Percentiles rank a stretch among this genome's conserved stretches.
Evolutionary conservation across 2,797 vertebrate species (phyloP).

Genomic region (Sarcoramphus papa): DNA sequence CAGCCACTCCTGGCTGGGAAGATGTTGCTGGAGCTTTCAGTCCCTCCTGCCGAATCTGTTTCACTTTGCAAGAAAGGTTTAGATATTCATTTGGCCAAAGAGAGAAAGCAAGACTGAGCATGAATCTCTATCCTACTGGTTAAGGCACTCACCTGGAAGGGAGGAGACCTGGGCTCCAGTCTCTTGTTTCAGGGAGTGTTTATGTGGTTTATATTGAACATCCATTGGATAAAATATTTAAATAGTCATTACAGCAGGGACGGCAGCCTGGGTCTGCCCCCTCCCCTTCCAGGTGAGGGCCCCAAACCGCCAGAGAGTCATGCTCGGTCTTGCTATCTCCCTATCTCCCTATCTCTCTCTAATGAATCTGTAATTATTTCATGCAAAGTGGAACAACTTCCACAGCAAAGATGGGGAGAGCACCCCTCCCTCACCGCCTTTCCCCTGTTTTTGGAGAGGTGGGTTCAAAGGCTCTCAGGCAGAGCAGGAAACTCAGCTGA

Average conservation of each 20-base stretch:
- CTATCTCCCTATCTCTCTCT: background rate
- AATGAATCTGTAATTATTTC: constrained; percentile 17
- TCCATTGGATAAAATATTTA: constrained; percentile 11
- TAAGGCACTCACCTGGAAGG: constrained; percentile 4
- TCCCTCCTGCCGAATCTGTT: background rate
- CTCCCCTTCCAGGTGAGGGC: constrained; percentile 27
- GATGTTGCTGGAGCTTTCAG: background rate
- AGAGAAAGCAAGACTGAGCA: constrained; percentile 20
- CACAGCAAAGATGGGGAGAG: background rate
- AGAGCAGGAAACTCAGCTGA: background rate
- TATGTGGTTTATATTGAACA: background rate
- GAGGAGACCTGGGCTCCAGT: background rate
- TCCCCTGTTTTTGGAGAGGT: background rate
- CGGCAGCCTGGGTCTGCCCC: background rate
- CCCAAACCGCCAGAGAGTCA: background rate
- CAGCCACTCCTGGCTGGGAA: background rate
- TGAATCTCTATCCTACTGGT: background rate
- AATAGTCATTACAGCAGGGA: background rate
- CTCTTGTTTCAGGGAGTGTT: background rate
- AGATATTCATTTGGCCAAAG: background rate
- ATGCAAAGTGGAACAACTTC: background rate
- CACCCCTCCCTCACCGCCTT: background rate
- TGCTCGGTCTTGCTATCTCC: background rate
- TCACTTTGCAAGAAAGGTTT: background rate
- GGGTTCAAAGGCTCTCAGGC: background rate